Evolutionary conservation across 1,140 invertebrate genomes (phyloP).

Genomic region (Dolichoris vasculosae): DNA sequence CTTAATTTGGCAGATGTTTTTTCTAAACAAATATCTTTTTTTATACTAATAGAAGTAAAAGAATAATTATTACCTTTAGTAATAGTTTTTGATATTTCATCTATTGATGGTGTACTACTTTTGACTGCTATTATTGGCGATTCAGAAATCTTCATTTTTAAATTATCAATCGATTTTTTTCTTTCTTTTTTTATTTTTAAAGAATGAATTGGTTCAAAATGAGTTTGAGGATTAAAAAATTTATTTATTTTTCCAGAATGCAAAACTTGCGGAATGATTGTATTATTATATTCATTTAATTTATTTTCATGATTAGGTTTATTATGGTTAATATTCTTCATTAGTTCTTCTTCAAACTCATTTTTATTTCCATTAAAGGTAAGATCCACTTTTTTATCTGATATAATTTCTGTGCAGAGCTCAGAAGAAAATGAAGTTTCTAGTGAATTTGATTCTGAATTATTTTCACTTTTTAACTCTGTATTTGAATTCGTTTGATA

Average conservation of each 20-base stretch:
- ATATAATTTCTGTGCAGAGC: neutral
- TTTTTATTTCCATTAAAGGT: neutral
- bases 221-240: slow-evolving; percentile 18
- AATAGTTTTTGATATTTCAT: neutral
- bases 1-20: neutral
- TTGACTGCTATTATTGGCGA: slow-evolving; percentile 59
- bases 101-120: slow-evolving; percentile 38
- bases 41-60: neutral
- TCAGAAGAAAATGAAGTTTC: slow-evolving; percentile 41
- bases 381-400: neutral
- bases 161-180: slow-evolving; percentile 50
- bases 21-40: slow-evolving; percentile 26
- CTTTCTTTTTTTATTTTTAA: slow-evolving; percentile 7
- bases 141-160: slow-evolving; percentile 66
- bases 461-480: neutral
- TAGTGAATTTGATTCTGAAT: slow-evolving; percentile 5
- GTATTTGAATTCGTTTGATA: slow-evolving; percentile 5
- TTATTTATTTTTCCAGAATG: slow-evolving; percentile 12
- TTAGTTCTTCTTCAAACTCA: neutral
- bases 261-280: slow-evolving; percentile 9
- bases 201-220: slow-evolving; percentile 35
- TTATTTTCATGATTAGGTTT: neutral
- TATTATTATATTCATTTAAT: neutral
- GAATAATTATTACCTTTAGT: neutral
- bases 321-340: neutral